A percentile compares a stretch with the other conserved stretches of the same genome.
Evolutionary conservation across 1,140 invertebrate species (phyloP).

Genomic region (Drosophila busckii): DNA sequence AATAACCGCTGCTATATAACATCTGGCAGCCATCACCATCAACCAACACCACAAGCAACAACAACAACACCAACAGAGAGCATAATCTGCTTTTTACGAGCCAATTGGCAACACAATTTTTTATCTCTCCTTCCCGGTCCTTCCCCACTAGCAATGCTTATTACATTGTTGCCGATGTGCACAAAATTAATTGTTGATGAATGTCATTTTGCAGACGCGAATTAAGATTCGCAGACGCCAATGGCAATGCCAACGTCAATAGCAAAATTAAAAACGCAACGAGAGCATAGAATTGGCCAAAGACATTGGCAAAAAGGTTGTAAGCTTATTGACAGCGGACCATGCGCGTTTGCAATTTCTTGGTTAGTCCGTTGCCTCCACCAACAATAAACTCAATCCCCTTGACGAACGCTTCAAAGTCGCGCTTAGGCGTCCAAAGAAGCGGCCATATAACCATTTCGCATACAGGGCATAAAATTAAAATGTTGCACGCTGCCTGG

Average conservation of each 20-base stretch:
- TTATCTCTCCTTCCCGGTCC: conserved; percentile 27
- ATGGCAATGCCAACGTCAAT: not conserved
- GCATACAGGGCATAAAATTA: conserved; percentile 68
- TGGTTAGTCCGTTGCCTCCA: conserved; percentile 6
- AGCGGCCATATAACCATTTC: conserved; percentile 33
- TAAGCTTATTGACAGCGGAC: conserved; percentile 46
- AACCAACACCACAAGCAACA: too few relatives aligned
- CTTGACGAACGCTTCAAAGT: conserved; percentile 20
- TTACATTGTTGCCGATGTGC: conserved; percentile 71
- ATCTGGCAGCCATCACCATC: too few relatives aligned
- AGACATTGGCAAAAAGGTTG: conserved; percentile 77
- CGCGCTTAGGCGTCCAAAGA: not conserved
- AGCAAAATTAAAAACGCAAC: not conserved
- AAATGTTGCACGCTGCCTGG: conserved; percentile 62
- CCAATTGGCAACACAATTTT: conserved; percentile 67
- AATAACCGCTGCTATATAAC: too few relatives aligned
- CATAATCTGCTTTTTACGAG: conserved; percentile 62
- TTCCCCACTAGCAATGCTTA: not conserved
- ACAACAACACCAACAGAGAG: conserved; percentile 22
- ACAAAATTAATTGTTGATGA: conserved; percentile 78
- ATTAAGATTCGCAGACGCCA: conserved; percentile 1
- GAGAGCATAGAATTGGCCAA: conserved; percentile 40
- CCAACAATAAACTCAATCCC: too few relatives aligned
- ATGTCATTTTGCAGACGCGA: conserved; percentile 41
- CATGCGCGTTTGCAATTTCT: conserved; percentile 36